phyloP scores from a whole-genome alignment of 2,797 vertebrate genomes.

The Coracias cyanogaster region DNA sequence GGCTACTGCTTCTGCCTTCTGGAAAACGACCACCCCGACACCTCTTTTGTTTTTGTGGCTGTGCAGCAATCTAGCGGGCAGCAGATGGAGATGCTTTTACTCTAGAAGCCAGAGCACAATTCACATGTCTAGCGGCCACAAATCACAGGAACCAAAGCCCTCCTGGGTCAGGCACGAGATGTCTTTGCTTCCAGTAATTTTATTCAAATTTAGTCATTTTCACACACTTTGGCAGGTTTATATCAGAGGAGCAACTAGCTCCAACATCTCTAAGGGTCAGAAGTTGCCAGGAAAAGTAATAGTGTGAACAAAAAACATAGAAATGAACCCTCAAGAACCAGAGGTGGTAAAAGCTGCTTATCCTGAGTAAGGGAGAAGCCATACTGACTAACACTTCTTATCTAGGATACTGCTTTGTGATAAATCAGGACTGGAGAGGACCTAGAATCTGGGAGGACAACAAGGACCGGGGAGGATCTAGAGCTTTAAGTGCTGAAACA shows the following conservation, averaged over 20 bases:
- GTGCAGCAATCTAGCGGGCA: not conserved
- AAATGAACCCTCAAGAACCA: not conserved
- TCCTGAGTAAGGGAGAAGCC: not conserved
- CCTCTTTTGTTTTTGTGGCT: not conserved
- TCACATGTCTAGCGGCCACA: not conserved
- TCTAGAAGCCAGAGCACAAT: not conserved
- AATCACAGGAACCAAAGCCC: not conserved
- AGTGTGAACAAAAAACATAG: fast-evolving
- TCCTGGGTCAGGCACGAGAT: not conserved
- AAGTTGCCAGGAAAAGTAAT: not conserved
- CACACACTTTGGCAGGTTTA: not conserved
- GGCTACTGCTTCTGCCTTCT: not conserved
- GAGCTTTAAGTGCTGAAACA: not conserved
- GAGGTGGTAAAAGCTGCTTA: not conserved
- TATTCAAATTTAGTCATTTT: not conserved
- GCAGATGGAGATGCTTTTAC: not conserved
- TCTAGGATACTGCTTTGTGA: not conserved
- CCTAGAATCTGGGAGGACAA: not conserved
- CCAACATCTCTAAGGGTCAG: not conserved
- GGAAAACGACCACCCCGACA: not conserved
- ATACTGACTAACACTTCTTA: not conserved
- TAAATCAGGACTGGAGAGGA: not conserved
- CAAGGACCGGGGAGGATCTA: not conserved
- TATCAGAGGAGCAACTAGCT: not conserved
- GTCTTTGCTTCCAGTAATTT: not conserved